Conservation (phyloP, 2,797 vertebrate genomes). For the Catostomus latipinnis region DNA sequence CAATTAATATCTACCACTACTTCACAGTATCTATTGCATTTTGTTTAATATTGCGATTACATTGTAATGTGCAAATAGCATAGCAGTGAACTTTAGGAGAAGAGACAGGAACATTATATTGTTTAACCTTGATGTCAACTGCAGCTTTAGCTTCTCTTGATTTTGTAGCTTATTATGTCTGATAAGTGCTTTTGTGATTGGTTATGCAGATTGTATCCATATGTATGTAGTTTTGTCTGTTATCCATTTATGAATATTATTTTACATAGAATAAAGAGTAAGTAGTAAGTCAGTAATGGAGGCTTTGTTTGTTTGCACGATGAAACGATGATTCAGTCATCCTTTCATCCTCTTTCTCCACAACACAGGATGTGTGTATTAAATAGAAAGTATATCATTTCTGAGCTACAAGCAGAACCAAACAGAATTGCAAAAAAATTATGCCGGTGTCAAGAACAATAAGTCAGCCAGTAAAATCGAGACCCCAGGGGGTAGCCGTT, state of each 20-base stretch:
- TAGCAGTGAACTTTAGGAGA: background rate
- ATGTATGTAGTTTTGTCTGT: background rate
- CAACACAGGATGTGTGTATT: too few relatives aligned
- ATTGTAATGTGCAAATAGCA: conserved; percentile 48
- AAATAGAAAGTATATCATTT: too few relatives aligned
- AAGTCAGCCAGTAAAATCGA: too few relatives aligned
- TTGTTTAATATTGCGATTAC: conserved; percentile 60
- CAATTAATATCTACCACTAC: conserved; percentile 71
- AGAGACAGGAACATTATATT: background rate
- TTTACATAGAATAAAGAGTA: background rate
- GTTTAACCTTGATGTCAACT: background rate
- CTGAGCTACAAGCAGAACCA: too few relatives aligned
- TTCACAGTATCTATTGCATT: conserved; percentile 55
- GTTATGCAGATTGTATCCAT: background rate
- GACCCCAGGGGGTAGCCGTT: too few relatives aligned
- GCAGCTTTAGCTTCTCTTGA: background rate
- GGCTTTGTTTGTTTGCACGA: background rate
- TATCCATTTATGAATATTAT: background rate
- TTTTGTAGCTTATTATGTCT: background rate
- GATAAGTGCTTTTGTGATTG: background rate
- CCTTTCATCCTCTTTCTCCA: background rate
- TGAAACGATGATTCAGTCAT: background rate
- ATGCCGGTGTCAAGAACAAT: too few relatives aligned
- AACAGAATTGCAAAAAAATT: too few relatives aligned
- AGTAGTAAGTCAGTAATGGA: background rate